Conservation (phyloP, 2,797 vertebrate genomes). For the Lepilemur ruficaudatus region DNA sequence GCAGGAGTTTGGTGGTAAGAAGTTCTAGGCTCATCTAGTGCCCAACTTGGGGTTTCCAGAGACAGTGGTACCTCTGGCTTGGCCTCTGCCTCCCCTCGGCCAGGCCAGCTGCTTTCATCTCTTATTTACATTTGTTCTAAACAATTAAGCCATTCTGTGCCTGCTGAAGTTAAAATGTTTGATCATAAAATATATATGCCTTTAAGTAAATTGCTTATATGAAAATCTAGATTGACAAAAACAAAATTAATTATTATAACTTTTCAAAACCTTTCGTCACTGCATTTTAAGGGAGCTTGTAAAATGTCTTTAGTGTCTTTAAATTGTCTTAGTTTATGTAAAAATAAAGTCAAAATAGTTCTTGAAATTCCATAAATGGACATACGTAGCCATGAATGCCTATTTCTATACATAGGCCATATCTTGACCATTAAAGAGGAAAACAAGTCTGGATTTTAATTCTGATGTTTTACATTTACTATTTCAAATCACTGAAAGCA, state of each 20-base stretch:
- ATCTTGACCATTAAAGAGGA: not conserved
- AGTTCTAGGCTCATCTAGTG: constrained; percentile 93
- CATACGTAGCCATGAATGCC: not conserved
- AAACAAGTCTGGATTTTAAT: not conserved
- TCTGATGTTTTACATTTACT: not conserved
- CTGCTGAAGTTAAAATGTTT: not conserved
- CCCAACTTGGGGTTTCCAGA: constrained; percentile 87
- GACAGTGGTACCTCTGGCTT: constrained; percentile 84
- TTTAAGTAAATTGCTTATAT: not conserved
- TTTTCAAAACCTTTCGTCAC: not conserved
- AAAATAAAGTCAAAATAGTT: not conserved
- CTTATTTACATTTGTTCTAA: constrained; percentile 1
- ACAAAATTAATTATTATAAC: not conserved
- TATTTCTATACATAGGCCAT: not conserved
- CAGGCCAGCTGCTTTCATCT: not conserved
- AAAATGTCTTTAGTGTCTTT: not conserved
- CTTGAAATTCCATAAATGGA: not conserved
- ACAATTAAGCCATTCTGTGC: not conserved
- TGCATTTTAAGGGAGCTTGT: not conserved
- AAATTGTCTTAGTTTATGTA: constrained; percentile 9
- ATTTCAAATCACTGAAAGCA: not conserved
- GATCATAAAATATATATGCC: not conserved
- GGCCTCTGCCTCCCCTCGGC: constrained; percentile 75
- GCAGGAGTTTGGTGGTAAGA: constrained; percentile 93
- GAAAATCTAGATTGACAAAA: not conserved